These are phyloP conservation scores for Nannoperca obscura DNA, from an alignment of 2,797 vertebrate genomes.

Conservation along the genomic window DNA sequence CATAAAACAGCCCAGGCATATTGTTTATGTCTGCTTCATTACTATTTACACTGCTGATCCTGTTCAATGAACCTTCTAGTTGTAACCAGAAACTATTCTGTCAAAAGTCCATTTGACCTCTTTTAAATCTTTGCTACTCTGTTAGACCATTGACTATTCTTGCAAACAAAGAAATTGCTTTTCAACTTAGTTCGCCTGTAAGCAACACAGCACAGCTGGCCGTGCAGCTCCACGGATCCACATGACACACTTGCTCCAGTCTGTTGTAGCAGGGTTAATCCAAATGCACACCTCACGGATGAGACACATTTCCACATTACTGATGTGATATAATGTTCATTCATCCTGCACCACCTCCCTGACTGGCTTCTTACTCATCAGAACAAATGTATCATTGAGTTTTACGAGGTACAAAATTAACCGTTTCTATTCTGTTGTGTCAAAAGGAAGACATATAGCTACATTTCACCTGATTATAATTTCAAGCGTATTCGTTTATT, in stretches of 20 bases:
- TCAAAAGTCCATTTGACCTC: constrained; percentile 22
- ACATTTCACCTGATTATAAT: background rate
- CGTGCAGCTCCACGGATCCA: constrained; percentile 2
- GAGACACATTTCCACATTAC: constrained; percentile 35
- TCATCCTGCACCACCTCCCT: constrained; percentile 38
- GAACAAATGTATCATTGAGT: constrained; percentile 24
- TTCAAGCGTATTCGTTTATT: background rate
- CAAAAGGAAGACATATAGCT: background rate
- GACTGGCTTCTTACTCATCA: constrained; percentile 32
- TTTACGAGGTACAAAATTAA: constrained; percentile 10
- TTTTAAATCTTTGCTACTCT: constrained; percentile 9
- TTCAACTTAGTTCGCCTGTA: constrained; percentile 27
- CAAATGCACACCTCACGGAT: constrained; percentile 32
- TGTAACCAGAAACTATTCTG: constrained; percentile 27
- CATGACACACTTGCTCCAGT: constrained; percentile 24
- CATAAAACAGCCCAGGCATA: constrained; percentile 42
- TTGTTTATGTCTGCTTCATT: constrained; percentile 55
- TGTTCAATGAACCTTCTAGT: constrained; percentile 23
- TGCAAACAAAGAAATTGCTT: constrained; percentile 22
- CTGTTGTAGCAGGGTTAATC: constrained; percentile 37
- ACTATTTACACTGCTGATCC: constrained; percentile 48
- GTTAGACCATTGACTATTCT: constrained; percentile 18
- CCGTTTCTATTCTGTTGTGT: background rate
- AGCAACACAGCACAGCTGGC: constrained; percentile 12
- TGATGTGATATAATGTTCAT: constrained; percentile 44